These are phyloP conservation scores for Amazona vittata DNA, from an alignment of 2,113 vertebrate genomes.

Conservation along the genomic window DNA sequence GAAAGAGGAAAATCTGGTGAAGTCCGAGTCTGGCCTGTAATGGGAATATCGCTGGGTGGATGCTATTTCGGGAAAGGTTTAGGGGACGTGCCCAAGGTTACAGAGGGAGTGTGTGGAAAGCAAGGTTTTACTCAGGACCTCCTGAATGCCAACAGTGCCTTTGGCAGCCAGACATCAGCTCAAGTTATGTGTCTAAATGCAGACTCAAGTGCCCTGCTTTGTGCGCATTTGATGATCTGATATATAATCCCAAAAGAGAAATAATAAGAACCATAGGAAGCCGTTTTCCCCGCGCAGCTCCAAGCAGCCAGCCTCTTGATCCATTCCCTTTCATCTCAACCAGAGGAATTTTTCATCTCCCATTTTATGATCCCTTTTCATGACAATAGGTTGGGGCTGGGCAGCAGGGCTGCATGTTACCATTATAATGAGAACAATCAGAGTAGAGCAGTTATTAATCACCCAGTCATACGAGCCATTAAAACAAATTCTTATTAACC, in stretches of 20 bases:
- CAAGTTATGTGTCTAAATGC: neutral
- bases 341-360: conserved; percentile 67
- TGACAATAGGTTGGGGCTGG: neutral
- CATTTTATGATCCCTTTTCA: conserved; percentile 40
- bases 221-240: neutral
- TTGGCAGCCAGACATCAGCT: neutral
- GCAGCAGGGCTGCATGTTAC: conserved; percentile 30
- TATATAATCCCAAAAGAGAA: conserved; percentile 16
- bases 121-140: neutral
- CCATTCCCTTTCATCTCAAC: conserved; percentile 67
- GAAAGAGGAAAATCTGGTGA: neutral
- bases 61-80: neutral
- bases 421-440: conserved; percentile 63
- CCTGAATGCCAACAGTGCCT: neutral
- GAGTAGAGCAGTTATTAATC: conserved; percentile 64
- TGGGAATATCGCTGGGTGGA: accelerated
- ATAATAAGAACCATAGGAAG: conserved; percentile 36
- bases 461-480: conserved; percentile 67
- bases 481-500: conserved; percentile 67
- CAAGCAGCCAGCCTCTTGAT: conserved; percentile 39
- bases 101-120: neutral
- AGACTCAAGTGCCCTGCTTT: neutral
- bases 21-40: neutral
- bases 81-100: neutral
- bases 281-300: neutral